Base-by-base conservation (phyloP, 2,113 vertebrate genomes). In the Gymnarchus niloticus region DNA sequence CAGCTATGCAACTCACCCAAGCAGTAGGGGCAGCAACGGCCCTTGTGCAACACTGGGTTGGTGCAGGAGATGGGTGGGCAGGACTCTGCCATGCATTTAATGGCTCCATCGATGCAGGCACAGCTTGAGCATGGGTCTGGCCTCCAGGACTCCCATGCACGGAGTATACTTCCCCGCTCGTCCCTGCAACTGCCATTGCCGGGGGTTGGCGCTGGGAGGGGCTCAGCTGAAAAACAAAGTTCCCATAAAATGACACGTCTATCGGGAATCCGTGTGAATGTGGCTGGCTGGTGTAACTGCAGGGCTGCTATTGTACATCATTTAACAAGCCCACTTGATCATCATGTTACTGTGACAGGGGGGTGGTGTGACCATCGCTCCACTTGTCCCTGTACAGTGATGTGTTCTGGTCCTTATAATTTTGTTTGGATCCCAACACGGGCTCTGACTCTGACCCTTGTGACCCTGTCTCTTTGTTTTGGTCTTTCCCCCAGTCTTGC, bases 11-110 rank as follows among this genome's bases (percentile, higher is more conserved):
- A 33, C 82, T 83, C 82, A 97, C 96, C 96, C 88, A 97, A 94
- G 89, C 96, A 97, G 87, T 97, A 97, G 84, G 96, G 96, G 91
- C 96, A 97, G 86, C 96, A 97, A 49, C 97, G 96, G 87, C 96
- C 96, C 90, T 97, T 97, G 84, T 96, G 93, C 88, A 97, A 84
- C 83, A 97, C 96, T 2, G 96, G 96, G 87, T 94, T 93, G 54
- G 95, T 93, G 73, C 96, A 97, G 90, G 94, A 93, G 4, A 96
- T 95, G 0, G 94, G 93, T 6, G 96, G 96, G 89, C 96, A 97
- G 21, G 95, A 95, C 90, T 97, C 96, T 0, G 96, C 95, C 92
- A 94, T 96, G 88, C 96, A 97, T 93, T 94, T 95, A 77, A 97
- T 96, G 8, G 90, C 83, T 8, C 96, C 95, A 9, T 96, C 93